Evolutionary conservation across 2,797 vertebrate species (phyloP).

Genomic region (Crax fasciolata): DNA sequence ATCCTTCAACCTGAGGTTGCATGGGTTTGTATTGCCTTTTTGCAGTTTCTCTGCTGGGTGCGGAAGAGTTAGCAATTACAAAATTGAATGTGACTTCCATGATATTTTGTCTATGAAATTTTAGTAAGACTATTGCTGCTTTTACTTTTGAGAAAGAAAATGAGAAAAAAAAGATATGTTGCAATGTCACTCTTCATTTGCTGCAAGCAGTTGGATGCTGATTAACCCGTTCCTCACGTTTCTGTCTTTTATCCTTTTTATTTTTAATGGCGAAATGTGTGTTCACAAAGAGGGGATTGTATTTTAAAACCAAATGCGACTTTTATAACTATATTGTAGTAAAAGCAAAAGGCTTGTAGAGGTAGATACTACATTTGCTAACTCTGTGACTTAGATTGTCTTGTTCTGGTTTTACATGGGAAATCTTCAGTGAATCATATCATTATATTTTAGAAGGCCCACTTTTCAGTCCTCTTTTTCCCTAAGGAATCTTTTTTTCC

Average conservation of each 20-base stretch:
- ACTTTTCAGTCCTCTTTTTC: background rate
- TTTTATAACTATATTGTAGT: background rate
- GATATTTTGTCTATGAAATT: background rate
- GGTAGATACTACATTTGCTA: background rate
- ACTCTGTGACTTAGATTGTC: background rate
- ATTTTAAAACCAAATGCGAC: background rate
- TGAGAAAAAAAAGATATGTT: background rate
- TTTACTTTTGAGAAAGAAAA: constrained; percentile 20
- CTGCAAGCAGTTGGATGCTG: background rate
- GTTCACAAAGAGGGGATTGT: background rate
- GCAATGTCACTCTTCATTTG: background rate
- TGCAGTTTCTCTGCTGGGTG: background rate
- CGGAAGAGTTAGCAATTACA: background rate
- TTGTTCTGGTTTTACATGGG: background rate
- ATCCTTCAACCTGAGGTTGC: background rate
- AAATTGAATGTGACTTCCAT: background rate
- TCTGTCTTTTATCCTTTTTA: background rate
- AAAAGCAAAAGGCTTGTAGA: background rate
- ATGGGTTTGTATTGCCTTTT: background rate
- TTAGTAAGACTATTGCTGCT: background rate
- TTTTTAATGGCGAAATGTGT: background rate
- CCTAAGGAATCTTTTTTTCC: background rate
- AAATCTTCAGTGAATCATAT: background rate
- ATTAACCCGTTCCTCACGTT: background rate
- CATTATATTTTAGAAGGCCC: background rate